A percentile compares a stretch with the other conserved stretches of the same genome.
phyloP scores from a whole-genome alignment of 2,113 vertebrate species.

The Boleophthalmus pectinirostris region DNA sequence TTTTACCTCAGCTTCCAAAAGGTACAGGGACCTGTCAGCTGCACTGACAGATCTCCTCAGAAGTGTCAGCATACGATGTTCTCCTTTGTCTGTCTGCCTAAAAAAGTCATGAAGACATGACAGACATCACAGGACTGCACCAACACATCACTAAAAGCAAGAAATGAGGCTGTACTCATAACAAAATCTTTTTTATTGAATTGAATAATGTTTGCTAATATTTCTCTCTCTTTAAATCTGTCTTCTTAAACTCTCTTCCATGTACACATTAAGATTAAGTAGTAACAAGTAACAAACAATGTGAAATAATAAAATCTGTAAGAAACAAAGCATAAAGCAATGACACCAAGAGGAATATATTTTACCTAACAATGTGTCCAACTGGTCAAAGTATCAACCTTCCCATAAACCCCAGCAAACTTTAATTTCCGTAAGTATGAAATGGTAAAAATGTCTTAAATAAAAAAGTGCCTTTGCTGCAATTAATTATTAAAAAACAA shows the following conservation, averaged over 20 bases:
- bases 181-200: constrained; percentile 61
- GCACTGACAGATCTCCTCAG: neutral
- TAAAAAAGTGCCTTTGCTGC: constrained; percentile 31
- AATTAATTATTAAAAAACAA: neutral
- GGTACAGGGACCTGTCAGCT: neutral
- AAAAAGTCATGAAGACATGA: neutral
- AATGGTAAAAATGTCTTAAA: constrained; percentile 27
- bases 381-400: neutral
- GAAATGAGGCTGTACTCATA: constrained; percentile 24
- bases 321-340: constrained; percentile 40
- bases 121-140: neutral
- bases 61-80: too few species aligned
- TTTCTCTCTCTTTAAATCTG: constrained; percentile 40
- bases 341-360: constrained; percentile 4
- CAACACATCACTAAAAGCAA: neutral
- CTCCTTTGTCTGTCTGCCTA: neutral
- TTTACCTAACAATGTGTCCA: neutral
- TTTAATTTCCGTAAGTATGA: neutral
- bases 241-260: constrained; percentile 26
- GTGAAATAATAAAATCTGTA: constrained; percentile 45
- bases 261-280: constrained; percentile 44
- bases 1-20: neutral
- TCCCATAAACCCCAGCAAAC: neutral
- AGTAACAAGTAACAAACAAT: constrained; percentile 40
- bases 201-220: constrained; percentile 52